phyloP scores from a whole-genome alignment of 2,888 invertebrate genomes.

The Protodeltote pygarga region DNA sequence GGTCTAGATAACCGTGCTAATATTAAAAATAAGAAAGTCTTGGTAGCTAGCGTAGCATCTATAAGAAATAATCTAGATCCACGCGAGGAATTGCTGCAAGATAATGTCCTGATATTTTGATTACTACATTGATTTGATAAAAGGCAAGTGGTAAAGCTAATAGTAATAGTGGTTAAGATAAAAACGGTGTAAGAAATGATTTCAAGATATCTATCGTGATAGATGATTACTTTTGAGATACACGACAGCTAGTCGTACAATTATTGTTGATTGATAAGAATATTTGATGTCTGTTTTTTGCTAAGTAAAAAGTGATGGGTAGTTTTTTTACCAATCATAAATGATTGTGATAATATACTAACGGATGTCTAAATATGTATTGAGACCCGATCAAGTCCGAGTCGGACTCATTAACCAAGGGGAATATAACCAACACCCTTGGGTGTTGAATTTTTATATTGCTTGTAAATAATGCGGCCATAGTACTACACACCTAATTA shows the following conservation, averaged over 20 bases:
- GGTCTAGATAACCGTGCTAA: constrained; percentile 2
- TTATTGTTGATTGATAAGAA: background rate
- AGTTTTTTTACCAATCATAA: no score
- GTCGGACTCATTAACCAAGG: no score
- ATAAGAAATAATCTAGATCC: background rate
- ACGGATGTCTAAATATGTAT: no score
- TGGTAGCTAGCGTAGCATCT: background rate
- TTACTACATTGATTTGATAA: background rate
- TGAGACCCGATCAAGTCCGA: no score
- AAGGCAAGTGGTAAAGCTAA: background rate
- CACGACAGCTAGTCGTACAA: constrained; percentile 1
- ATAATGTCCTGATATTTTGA: background rate
- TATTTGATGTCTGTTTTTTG: no score
- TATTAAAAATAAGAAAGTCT: background rate
- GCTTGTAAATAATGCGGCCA: no score
- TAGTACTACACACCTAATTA: no score
- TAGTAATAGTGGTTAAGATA: background rate
- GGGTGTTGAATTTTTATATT: no score
- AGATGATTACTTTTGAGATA: constrained; percentile 12
- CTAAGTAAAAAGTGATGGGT: no score
- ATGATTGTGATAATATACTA: no score
- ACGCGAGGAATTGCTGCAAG: background rate
- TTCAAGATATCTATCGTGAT: background rate
- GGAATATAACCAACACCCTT: no score
- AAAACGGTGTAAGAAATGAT: background rate